These are phyloP conservation scores for Hemicordylus capensis DNA, from an alignment of 2,113 vertebrate species.

Conservation along the genomic window DNA sequence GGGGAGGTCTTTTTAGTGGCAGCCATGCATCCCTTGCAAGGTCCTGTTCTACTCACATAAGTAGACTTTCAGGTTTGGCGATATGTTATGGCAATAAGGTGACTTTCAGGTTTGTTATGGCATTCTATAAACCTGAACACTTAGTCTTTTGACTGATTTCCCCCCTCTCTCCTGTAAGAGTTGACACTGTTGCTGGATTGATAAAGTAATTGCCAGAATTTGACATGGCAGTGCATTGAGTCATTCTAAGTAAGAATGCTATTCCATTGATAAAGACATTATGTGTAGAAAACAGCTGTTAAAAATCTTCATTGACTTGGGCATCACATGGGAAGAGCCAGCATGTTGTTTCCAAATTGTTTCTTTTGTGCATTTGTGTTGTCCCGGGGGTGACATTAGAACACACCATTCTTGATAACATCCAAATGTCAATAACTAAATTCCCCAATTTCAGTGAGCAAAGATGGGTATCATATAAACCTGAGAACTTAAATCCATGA, in stretches of 20 bases:
- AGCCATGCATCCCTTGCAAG: neutral
- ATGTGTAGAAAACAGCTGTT: neutral
- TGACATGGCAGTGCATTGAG: neutral
- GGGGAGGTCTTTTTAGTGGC: neutral
- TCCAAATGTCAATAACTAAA: neutral
- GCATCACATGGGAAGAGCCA: neutral
- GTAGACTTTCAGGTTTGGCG: too few relatives aligned
- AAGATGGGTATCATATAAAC: neutral
- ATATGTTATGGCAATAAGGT: too few relatives aligned
- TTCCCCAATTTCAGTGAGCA: neutral
- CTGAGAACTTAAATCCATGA: neutral
- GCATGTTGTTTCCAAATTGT: neutral
- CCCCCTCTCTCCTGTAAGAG: neutral
- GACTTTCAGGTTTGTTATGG: neutral
- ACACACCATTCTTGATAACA: neutral
- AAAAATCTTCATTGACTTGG: conserved; percentile 3
- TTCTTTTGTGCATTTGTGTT: neutral
- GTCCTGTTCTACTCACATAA: neutral
- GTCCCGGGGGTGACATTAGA: neutral
- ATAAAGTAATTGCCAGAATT: neutral
- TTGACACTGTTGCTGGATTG: neutral
- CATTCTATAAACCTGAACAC: neutral
- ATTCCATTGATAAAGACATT: neutral
- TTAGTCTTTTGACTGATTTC: neutral
- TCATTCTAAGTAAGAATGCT: neutral